Evolutionary conservation across 30 jellyfish, hydroid and myxozoan genomes (phyloP), one percentile per base, ranked within the genome.

Genomic region (Sanderia malayensis): DNA sequence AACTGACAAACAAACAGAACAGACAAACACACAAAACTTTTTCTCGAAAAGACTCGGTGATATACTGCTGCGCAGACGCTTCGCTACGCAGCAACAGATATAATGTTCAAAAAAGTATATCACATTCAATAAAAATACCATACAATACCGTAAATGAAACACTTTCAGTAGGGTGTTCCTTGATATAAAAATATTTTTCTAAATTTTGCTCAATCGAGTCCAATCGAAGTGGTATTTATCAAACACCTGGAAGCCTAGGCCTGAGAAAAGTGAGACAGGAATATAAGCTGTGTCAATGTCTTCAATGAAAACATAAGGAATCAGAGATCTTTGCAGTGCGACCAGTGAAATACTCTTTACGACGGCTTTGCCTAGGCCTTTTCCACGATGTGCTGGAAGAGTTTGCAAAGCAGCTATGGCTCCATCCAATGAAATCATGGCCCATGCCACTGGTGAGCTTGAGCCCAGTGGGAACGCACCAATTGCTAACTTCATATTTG

Each of bases 361-460:
- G 0, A 76, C 87, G 10, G 72, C 87, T 31, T 49, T 76, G 46
- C 59, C 87, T 23, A 76, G 74, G 21, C 87, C 87, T 29, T 76
- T 61, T 60, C 80, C 25, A 19, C 53, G 27, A 46, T 76, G 87
- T n/a, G 37, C 78, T 17, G 67, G 70, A 6, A 76, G 31, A 2
- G 87, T 76, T 7, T 2, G 20, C 1, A 76, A 63, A 0, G 71
- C 80, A 61, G 67, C 33, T 46, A 76, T 60, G 18, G 80, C 41
- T 24, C 87, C 87, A 2, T 59, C 44, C 25, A 25, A 26, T 30
- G 32, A n/a, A 7, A 46, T 26, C 24, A 76, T 60, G 15, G 30
- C 79, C 87, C 87, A 76, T 24, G 87, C 60, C 55, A 60, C 87
- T 4, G 79, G 87, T 19, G 60, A 4, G 18, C 17, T 71, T 15